phyloP scores from a whole-genome alignment of 2,797 vertebrate genomes.

The Carcharodon carcharias region DNA sequence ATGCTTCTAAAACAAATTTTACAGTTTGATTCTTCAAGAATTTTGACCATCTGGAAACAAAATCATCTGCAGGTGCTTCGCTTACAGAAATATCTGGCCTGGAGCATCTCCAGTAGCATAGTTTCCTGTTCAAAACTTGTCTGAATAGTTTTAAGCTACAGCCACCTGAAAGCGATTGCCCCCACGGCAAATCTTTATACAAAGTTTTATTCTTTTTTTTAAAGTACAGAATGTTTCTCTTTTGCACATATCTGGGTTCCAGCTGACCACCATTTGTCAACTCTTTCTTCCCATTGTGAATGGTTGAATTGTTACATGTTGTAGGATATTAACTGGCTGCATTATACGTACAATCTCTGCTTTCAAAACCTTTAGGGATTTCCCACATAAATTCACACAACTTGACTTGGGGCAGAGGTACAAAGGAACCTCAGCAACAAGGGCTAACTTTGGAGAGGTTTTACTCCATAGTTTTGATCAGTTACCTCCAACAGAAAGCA shows the following conservation, averaged over 20 bases:
- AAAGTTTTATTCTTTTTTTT: background rate
- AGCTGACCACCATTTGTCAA: background rate
- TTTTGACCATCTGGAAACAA: constrained; percentile 22
- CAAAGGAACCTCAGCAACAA: background rate
- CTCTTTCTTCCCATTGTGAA: background rate
- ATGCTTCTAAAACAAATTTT: constrained; percentile 10
- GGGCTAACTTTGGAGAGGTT: background rate
- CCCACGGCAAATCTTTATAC: background rate
- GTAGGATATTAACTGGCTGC: background rate
- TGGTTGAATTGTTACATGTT: background rate
- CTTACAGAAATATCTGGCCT: constrained; percentile 12
- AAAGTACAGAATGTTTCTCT: background rate
- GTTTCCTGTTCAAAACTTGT: background rate
- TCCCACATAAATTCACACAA: background rate
- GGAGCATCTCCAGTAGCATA: constrained; percentile 3
- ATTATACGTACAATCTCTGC: background rate
- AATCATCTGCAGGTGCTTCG: constrained; percentile 21
- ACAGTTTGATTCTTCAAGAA: constrained; percentile 5
- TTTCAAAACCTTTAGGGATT: background rate
- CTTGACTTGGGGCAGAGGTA: no score
- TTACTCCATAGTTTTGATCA: background rate
- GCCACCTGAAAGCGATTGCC: constrained; percentile 11
- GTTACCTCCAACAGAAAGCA: background rate
- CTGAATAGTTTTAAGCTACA: constrained; percentile 3
- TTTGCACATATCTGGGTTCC: background rate